Conservation (phyloP, 2,888 invertebrate genomes). For the Aleiodes testaceus region DNA sequence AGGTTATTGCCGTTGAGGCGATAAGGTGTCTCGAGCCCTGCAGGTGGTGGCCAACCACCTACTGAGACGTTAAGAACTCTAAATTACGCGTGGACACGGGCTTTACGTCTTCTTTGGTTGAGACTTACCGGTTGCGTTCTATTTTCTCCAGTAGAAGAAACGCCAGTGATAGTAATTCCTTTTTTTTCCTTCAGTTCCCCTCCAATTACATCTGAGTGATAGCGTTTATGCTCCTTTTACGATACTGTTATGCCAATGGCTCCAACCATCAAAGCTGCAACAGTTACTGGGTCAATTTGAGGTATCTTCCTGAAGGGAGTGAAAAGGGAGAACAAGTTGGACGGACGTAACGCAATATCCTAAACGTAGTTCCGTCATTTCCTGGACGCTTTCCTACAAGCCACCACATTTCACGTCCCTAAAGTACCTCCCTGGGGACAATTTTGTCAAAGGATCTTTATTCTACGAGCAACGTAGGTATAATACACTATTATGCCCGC, state of each 20-base stretch:
- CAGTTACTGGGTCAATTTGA: conserved; percentile 25
- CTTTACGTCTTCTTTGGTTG: conserved; percentile 65
- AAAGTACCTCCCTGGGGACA: conserved; percentile 69
- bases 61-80: conserved; percentile 70
- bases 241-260: conserved; percentile 20
- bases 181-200: neutral
- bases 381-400: conserved; percentile 65
- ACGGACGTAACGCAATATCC: conserved; percentile 71
- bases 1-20: conserved; percentile 58
- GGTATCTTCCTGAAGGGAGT: conserved; percentile 41
- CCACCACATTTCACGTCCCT: conserved; percentile 57
- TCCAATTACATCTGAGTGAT: conserved; percentile 8
- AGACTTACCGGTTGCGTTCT: conserved; percentile 19
- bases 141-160: conserved; percentile 14
- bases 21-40: conserved; percentile 69
- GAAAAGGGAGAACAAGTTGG: conserved; percentile 4
- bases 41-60: conserved; percentile 70
- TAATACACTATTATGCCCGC: conserved; percentile 67
- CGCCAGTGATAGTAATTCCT: conserved; percentile 1
- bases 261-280: neutral
- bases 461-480: conserved; percentile 67
- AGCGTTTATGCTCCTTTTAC: neutral
- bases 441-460: conserved; percentile 74
- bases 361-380: conserved; percentile 72
- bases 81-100: conserved; percentile 71